A percentile compares a stretch with the other conserved stretches of the same genome.
Conservation (phyloP, 2,113 vertebrate species). For the Helogale parvula region DNA sequence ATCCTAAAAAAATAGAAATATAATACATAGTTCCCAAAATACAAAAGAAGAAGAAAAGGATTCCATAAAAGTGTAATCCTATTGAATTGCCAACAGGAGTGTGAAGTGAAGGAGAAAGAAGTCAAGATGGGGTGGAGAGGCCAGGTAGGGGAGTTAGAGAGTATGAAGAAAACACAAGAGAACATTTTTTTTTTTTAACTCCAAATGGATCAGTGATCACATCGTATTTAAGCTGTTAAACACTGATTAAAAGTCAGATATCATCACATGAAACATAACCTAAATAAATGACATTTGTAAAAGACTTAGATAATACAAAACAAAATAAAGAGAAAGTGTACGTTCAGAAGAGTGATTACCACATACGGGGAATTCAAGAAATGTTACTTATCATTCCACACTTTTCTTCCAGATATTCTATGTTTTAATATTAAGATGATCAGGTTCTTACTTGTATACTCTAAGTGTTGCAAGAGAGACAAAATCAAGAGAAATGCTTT, state of each 20-base stretch:
- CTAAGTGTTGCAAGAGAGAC: neutral
- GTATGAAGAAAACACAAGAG: neutral
- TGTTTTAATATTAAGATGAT: neutral
- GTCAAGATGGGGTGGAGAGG: neutral
- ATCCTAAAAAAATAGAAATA: neutral
- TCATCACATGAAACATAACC: neutral
- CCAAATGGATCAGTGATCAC: neutral
- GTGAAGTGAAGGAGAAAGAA: neutral
- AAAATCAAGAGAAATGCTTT: constrained; percentile 40
- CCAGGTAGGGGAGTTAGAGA: neutral
- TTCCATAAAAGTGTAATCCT: neutral
- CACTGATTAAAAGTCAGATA: neutral
- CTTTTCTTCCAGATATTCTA: neutral
- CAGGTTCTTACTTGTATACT: neutral
- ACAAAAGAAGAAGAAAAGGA: neutral
- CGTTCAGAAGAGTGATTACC: neutral
- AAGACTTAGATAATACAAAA: neutral
- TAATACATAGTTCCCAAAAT: neutral
- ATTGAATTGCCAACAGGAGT: neutral
- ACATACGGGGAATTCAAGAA: neutral
- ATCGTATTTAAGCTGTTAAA: neutral
- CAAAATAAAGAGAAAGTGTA: neutral
- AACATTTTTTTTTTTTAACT: neutral
- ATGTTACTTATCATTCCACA: neutral
- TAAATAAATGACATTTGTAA: neutral